Evolutionary conservation across 2,888 invertebrate genomes (phyloP).

Genomic region (Leptogaster cylindrica): DNA sequence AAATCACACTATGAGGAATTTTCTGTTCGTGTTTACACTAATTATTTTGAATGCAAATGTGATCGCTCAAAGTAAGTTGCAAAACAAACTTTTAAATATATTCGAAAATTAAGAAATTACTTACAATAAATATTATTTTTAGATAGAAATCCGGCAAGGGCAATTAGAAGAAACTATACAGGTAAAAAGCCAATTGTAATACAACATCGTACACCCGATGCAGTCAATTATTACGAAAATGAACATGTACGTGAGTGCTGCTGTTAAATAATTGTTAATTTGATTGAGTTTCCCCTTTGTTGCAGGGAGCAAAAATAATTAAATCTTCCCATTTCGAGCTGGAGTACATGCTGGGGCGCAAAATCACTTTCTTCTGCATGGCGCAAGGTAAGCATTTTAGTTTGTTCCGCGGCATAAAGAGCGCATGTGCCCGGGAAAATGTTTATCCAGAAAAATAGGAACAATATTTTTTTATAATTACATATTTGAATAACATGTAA

Average conservation of each 20-base stretch:
- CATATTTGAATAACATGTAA: too few relatives aligned
- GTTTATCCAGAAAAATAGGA: too few relatives aligned
- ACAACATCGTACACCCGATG: slow-evolving; percentile 84
- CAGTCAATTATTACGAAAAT: slow-evolving; percentile 89
- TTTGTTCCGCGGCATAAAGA: too few relatives aligned
- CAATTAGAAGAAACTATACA: slow-evolving; percentile 59
- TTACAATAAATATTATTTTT: slow-evolving; percentile 28
- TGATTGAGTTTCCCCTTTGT: background rate
- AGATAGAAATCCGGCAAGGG: slow-evolving; percentile 59
- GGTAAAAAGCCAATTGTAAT: slow-evolving; percentile 61
- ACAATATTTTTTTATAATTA: too few relatives aligned
- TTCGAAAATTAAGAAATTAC: background rate
- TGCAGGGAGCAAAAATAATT: slow-evolving; percentile 86
- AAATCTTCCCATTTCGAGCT: slow-evolving; percentile 90
- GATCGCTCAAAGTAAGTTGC: slow-evolving; percentile 8
- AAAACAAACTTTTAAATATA: background rate
- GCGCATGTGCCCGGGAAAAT: too few relatives aligned
- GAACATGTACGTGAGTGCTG: slow-evolving; percentile 71
- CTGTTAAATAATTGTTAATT: background rate
- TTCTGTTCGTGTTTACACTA: background rate
- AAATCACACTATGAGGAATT: slow-evolving; percentile 13
- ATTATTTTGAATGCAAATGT: slow-evolving; percentile 5
- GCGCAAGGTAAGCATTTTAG: slow-evolving; percentile 74
- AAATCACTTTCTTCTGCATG: slow-evolving; percentile 90
- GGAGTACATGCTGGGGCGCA: slow-evolving; percentile 91